Evolutionary conservation across 2,797 vertebrate species (phyloP).

Genomic region (Trachurus trachurus): DNA sequence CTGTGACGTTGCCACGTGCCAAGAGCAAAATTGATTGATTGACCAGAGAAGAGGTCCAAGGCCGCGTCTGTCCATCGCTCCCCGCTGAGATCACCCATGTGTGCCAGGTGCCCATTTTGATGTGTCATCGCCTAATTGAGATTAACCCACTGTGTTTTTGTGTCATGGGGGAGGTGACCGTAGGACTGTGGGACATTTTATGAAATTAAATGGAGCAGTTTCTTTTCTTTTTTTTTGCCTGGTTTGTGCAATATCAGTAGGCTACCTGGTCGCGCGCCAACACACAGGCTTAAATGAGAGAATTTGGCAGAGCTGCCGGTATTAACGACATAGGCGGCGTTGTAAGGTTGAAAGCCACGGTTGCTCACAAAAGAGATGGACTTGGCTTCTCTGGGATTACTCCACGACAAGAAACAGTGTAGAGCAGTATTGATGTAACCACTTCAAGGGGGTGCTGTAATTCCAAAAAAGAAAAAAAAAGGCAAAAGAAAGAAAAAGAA

Average conservation of each 20-base stretch:
- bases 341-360: conserved; percentile 44
- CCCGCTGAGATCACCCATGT: conserved; percentile 3
- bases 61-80: not conserved
- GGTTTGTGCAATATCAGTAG: conserved; percentile 22
- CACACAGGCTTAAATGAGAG: conserved; percentile 53
- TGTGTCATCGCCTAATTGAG: conserved; percentile 58
- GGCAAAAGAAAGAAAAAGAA: not conserved
- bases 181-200: conserved; percentile 46
- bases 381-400: conserved; percentile 18
- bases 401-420: conserved; percentile 25
- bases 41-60: conserved; percentile 3
- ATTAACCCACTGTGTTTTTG: conserved; percentile 53
- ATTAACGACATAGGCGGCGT: conserved; percentile 52
- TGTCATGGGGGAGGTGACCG: conserved; percentile 54
- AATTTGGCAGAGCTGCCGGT: conserved; percentile 54
- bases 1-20: not conserved
- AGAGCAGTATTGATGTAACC: conserved; percentile 50
- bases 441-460: conserved; percentile 47
- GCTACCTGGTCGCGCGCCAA: conserved; percentile 47
- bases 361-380: conserved; percentile 31
- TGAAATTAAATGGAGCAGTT: conserved; percentile 53
- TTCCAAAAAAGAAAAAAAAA: not conserved
- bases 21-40: conserved; percentile 1
- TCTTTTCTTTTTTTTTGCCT: no score
- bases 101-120: conserved; percentile 26